Conservation (phyloP, 2,888 invertebrate genomes). For the Tuta absoluta region DNA sequence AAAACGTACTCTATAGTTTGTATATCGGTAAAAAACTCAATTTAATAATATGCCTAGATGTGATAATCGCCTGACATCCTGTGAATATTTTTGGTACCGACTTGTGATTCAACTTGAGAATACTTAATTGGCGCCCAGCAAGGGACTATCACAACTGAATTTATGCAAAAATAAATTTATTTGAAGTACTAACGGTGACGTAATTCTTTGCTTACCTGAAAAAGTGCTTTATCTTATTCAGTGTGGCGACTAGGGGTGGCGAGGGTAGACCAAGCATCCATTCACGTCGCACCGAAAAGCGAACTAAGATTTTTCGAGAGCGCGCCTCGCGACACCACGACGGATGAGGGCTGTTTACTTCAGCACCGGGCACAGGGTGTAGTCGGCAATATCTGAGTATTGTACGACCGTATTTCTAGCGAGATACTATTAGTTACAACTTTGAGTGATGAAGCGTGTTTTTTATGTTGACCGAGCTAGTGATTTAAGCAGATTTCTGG, state of each 20-base stretch:
- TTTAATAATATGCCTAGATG: too few species aligned
- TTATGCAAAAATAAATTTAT: neutral
- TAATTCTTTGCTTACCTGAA: neutral
- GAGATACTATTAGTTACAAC: neutral
- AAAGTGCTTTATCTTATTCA: conserved; percentile 2
- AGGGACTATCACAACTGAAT: neutral
- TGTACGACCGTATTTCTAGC: neutral
- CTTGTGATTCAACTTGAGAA: neutral
- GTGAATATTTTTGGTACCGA: too few species aligned
- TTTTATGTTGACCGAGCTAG: too few species aligned
- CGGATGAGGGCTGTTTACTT: conserved; percentile 64
- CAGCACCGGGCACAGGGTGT: neutral
- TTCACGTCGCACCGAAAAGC: conserved; percentile 28
- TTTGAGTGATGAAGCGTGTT: too few species aligned
- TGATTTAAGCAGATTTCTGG: too few species aligned
- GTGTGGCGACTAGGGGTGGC: neutral
- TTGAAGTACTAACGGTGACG: neutral
- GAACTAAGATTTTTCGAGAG: conserved; percentile 49
- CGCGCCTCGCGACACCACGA: conserved; percentile 50
- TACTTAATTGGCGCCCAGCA: conserved; percentile 2
- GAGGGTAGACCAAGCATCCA: conserved; percentile 7
- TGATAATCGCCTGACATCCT: too few species aligned
- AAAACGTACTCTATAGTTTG: too few species aligned
- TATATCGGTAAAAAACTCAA: too few species aligned
- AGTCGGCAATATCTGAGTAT: neutral